A percentile compares a stretch with the other conserved stretches of the same genome.
Evolutionary conservation across 2,888 invertebrate species (phyloP).

Genomic region (Scaptomyza cyrtandrae): DNA sequence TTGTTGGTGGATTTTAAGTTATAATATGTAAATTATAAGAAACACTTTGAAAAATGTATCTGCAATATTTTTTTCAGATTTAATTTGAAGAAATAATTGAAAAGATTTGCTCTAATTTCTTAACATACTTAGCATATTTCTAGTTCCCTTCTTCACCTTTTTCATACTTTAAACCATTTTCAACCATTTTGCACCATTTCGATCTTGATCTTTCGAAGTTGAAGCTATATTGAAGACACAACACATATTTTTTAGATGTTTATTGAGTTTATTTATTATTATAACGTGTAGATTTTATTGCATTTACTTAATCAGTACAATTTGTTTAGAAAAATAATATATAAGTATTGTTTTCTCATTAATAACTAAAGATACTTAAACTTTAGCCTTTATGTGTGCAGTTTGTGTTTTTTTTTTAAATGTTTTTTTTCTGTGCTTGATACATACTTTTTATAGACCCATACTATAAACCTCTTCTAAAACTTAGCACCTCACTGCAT

Average conservation of each 20-base stretch:
- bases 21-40: background rate
- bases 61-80: background rate
- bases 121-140: too few relatives aligned
- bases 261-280: slow-evolving; percentile 62
- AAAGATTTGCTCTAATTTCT: too few relatives aligned
- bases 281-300: slow-evolving; percentile 70
- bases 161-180: too few relatives aligned
- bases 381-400: slow-evolving; percentile 32
- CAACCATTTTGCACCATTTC: too few relatives aligned
- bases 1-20: background rate
- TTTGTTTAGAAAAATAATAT: slow-evolving; percentile 74
- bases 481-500: slow-evolving; percentile 67
- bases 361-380: slow-evolving; percentile 46
- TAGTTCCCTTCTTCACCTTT: too few relatives aligned
- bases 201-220: too few relatives aligned
- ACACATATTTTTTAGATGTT: slow-evolving; percentile 39
- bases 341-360: slow-evolving; percentile 29
- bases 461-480: slow-evolving; percentile 55
- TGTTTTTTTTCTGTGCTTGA: slow-evolving; percentile 16
- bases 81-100: too few relatives aligned
- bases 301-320: slow-evolving; percentile 83
- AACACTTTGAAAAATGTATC: background rate
- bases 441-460: slow-evolving; percentile 13
- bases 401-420: slow-evolving; percentile 19
- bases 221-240: background rate